Conservation (phyloP, 2,113 vertebrate genomes). For the Ploceus nigricollis region DNA sequence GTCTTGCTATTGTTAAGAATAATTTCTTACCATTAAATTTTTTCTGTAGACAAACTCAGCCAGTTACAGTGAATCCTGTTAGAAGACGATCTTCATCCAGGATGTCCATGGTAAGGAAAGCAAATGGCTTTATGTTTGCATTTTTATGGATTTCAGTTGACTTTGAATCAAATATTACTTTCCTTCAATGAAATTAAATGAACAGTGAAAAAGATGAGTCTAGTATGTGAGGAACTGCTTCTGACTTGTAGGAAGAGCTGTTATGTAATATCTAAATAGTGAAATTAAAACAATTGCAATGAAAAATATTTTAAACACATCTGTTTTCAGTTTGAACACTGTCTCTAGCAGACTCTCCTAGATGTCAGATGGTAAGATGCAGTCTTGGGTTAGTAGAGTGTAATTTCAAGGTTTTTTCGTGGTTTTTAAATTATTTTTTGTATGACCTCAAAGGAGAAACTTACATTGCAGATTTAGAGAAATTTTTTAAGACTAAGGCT, state of each 20-base stretch:
- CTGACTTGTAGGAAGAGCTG: neutral
- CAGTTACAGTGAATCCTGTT: slow-evolving; percentile 83
- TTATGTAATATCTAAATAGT: neutral
- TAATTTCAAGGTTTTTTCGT: neutral
- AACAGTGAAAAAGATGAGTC: neutral
- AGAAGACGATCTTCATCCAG: slow-evolving; percentile 89
- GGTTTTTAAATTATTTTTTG: neutral
- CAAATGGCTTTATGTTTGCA: neutral
- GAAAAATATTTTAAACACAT: neutral
- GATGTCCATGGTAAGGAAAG: slow-evolving; percentile 86
- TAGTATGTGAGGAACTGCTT: neutral
- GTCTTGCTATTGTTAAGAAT: neutral
- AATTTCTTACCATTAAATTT: neutral
- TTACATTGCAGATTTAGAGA: neutral
- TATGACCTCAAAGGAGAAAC: neutral
- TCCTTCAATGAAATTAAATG: neutral
- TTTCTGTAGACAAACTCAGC: slow-evolving; percentile 84
- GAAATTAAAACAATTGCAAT: neutral
- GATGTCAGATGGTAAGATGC: neutral
- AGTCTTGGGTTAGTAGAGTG: neutral
- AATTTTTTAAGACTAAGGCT: neutral
- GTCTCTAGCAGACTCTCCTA: neutral
- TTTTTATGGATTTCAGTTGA: neutral
- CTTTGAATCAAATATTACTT: neutral
- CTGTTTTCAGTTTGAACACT: neutral